A percentile compares a stretch with the other conserved stretches of the same genome.
phyloP scores from a whole-genome alignment of 2,888 invertebrate species.

The Mesoligia furuncula region DNA sequence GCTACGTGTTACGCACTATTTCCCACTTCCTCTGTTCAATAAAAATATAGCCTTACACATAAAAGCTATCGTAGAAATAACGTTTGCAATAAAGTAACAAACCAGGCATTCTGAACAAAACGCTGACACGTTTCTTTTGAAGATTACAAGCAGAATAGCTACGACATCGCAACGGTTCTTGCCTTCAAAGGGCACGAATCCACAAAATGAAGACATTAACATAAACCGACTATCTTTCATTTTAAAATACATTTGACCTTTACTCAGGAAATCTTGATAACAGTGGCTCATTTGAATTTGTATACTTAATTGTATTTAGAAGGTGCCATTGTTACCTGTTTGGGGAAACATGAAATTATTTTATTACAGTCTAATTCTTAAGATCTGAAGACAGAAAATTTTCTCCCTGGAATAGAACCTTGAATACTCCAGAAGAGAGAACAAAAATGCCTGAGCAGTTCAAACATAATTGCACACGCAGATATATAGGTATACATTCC shows the following conservation, averaged over 20 bases:
- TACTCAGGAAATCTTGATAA: slow-evolving; percentile 61
- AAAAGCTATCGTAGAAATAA: slow-evolving; percentile 23
- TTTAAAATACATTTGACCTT: slow-evolving; percentile 66
- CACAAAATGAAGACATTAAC: slow-evolving; percentile 60
- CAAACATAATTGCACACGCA: slow-evolving; percentile 16
- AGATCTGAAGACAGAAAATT: slow-evolving; percentile 2
- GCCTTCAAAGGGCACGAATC: slow-evolving; percentile 47
- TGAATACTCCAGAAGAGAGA: background rate
- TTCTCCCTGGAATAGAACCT: background rate
- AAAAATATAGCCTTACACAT: slow-evolving; percentile 11
- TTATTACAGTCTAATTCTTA: background rate
- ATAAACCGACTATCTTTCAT: slow-evolving; percentile 66
- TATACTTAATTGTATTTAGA: slow-evolving; percentile 55
- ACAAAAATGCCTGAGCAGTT: background rate
- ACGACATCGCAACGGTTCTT: slow-evolving; percentile 35
- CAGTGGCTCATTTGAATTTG: slow-evolving; percentile 64
- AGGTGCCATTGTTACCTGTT: slow-evolving; percentile 43
- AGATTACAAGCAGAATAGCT: slow-evolving; percentile 37
- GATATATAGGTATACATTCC: slow-evolving; percentile 21
- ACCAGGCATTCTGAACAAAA: slow-evolving; percentile 21
- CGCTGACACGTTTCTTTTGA: slow-evolving; percentile 21
- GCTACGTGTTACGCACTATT: slow-evolving; percentile 20
- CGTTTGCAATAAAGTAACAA: slow-evolving; percentile 26
- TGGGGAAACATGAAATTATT: slow-evolving; percentile 14
- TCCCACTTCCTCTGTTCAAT: slow-evolving; percentile 4